Conservation (phyloP, 2,888 invertebrate genomes). For the Cantharis flavilabris region DNA sequence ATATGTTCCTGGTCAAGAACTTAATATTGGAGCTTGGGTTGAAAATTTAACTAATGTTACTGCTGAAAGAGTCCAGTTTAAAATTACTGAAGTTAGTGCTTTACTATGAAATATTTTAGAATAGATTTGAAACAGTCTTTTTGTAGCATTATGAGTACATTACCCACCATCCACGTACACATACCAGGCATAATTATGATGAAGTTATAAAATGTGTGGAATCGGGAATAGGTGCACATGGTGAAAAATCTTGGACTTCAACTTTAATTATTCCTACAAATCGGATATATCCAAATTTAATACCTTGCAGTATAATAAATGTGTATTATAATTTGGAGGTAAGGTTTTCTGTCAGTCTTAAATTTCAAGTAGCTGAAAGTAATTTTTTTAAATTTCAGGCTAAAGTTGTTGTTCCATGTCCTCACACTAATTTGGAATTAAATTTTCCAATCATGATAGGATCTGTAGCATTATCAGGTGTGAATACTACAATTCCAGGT, state of each 20-base stretch:
- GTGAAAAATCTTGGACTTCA: constrained; percentile 44
- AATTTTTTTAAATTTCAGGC: not conserved
- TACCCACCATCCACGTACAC: constrained; percentile 7
- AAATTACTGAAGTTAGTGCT: constrained; percentile 8
- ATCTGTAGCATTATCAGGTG: not conserved
- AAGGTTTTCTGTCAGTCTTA: not conserved
- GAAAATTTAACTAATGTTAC: constrained; percentile 66
- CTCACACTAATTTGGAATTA: not conserved
- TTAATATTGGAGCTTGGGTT: constrained; percentile 71
- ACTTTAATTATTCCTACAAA: constrained; percentile 39
- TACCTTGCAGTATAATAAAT: not conserved
- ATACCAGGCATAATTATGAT: not conserved
- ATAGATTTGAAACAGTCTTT: not conserved
- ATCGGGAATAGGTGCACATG: constrained; percentile 47
- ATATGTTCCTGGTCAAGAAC: constrained; percentile 75
- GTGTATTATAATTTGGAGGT: not conserved
- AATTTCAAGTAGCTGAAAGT: not conserved
- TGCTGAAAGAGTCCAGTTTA: constrained; percentile 9
- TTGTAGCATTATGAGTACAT: constrained; percentile 14
- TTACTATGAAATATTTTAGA: not conserved
- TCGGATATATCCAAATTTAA: constrained; percentile 40
- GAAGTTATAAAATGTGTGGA: constrained; percentile 31
- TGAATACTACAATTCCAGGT: not conserved
- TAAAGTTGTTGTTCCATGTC: not conserved
- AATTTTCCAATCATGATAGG: not conserved